phyloP scores from a whole-genome alignment of 2,113 vertebrate species.

The Archocentrus centrarchus region DNA sequence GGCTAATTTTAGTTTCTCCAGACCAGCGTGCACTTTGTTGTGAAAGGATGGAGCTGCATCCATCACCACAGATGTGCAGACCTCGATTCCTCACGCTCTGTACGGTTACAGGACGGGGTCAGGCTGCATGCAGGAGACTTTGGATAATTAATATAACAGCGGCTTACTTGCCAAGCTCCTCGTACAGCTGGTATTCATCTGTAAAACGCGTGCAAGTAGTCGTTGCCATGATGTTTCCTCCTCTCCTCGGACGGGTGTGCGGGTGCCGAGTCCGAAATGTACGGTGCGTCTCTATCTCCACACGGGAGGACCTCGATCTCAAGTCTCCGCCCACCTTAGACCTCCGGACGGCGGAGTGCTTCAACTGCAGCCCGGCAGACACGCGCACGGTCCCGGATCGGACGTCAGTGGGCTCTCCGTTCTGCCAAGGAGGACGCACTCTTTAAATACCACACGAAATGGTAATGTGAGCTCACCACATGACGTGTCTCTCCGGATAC shows the following conservation, averaged over 20 bases:
- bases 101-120: slow-evolving; percentile 16
- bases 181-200: slow-evolving; percentile 94
- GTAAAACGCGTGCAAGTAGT: slow-evolving; percentile 94
- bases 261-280: slow-evolving; percentile 44
- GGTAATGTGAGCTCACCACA: slow-evolving; percentile 32
- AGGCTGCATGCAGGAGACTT: slow-evolving; percentile 30
- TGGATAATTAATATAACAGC: background rate
- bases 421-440: slow-evolving; percentile 27
- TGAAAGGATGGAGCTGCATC: slow-evolving; percentile 28
- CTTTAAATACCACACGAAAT: slow-evolving; percentile 46
- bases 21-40: slow-evolving; percentile 43
- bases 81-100: slow-evolving; percentile 4
- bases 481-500: slow-evolving; percentile 28
- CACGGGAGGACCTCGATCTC: slow-evolving; percentile 50
- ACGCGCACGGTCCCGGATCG: background rate
- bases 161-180: slow-evolving; percentile 96
- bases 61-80: slow-evolving; percentile 44
- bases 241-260: slow-evolving; percentile 45
- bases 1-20: background rate
- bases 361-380: slow-evolving; percentile 31
- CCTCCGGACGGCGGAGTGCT: slow-evolving; percentile 44
- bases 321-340: slow-evolving; percentile 71
- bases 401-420: background rate
- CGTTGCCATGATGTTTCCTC: slow-evolving; percentile 85
- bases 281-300: slow-evolving; percentile 50